phyloP scores from a whole-genome alignment of 2,888 invertebrate species.

The Drosophila nr. perissopoda region DNA sequence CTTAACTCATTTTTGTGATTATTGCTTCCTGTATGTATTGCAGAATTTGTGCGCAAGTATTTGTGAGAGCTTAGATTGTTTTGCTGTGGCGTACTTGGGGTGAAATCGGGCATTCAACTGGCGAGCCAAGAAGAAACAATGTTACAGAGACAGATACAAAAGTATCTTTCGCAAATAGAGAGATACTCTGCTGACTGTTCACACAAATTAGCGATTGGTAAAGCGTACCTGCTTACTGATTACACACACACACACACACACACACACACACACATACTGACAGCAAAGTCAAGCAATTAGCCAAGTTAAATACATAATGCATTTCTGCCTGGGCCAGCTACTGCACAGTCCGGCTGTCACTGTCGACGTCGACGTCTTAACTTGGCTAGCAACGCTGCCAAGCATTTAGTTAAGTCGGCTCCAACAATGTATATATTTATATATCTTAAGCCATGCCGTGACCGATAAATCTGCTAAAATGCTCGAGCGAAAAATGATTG shows the following conservation, averaged over 20 bases:
- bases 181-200: conserved; percentile 54
- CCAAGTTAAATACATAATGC: conserved; percentile 71
- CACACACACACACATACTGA: conserved; percentile 34
- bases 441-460: conserved; percentile 64
- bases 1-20: conserved; percentile 41
- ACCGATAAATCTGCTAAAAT: conserved; percentile 68
- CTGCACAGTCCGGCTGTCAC: conserved; percentile 53
- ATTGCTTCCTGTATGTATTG: conserved; percentile 64
- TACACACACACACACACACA: conserved; percentile 50
- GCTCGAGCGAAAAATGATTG: conserved; percentile 58
- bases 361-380: conserved; percentile 58
- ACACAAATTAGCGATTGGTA: conserved; percentile 70
- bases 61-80: conserved; percentile 29
- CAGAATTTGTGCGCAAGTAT: conserved; percentile 36
- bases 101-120: conserved; percentile 70
- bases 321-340: conserved; percentile 48
- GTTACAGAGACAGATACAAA: conserved; percentile 25
- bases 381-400: conserved; percentile 49
- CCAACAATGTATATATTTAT: conserved; percentile 28
- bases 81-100: conserved; percentile 54
- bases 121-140: conserved; percentile 33
- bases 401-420: conserved; percentile 46
- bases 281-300: conserved; percentile 61
- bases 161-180: conserved; percentile 64
- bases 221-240: conserved; percentile 65